A percentile compares a stretch with the other conserved stretches of the same genome.
Evolutionary conservation across 2,888 invertebrate species (phyloP).

Genomic region (Ptilodon capucinus): DNA sequence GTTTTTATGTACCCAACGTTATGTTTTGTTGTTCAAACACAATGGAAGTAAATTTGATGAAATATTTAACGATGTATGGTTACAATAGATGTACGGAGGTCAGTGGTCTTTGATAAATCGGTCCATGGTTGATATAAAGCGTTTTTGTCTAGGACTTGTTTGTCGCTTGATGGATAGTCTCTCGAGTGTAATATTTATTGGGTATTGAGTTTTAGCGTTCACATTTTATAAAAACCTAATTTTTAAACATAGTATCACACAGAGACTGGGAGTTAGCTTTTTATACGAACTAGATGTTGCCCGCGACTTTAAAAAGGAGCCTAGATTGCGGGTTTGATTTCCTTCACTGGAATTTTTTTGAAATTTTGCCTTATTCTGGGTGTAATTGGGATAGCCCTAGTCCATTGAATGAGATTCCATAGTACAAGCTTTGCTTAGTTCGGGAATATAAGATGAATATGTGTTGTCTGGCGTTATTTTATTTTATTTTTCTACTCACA

Average conservation of each 20-base stretch:
- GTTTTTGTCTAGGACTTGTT: not conserved
- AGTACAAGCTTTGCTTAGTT: too few relatives aligned
- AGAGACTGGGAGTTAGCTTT: not conserved
- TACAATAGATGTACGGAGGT: not conserved
- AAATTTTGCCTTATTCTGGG: too few relatives aligned
- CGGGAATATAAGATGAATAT: too few relatives aligned
- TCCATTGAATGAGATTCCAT: too few relatives aligned
- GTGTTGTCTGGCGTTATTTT: too few relatives aligned
- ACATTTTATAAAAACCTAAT: not conserved
- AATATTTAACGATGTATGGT: constrained; percentile 3
- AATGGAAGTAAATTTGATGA: constrained; percentile 1
- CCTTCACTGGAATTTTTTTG: too few relatives aligned
- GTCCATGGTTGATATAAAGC: not conserved
- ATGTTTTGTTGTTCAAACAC: not conserved
- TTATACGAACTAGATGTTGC: too few relatives aligned
- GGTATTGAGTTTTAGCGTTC: not conserved
- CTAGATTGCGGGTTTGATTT: too few relatives aligned
- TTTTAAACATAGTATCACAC: not conserved
- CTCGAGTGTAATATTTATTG: not conserved
- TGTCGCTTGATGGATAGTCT: not conserved
- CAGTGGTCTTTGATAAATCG: constrained; percentile 2
- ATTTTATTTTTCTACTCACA: too few relatives aligned
- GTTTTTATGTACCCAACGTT: not conserved
- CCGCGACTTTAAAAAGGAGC: too few relatives aligned
- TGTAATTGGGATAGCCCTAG: too few relatives aligned